Evolutionary conservation across 92 coral and sea anemone genomes (phyloP).

Genomic region (Umimayanthus chanpuru): DNA sequence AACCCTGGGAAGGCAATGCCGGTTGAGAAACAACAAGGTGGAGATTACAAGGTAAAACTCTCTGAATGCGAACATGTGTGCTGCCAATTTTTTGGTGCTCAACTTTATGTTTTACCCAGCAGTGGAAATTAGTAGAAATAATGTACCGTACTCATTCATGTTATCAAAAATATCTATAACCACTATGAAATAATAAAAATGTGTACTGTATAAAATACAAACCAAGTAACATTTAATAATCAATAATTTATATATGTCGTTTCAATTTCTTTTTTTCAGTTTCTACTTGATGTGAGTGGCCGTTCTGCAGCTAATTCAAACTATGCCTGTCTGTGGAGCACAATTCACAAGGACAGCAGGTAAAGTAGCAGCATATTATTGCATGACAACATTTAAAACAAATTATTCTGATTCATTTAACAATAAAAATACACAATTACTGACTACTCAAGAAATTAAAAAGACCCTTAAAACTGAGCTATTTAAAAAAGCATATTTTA

Average conservation of each 20-base stretch:
- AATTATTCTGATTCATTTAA: constrained; percentile 2
- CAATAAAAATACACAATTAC: constrained; percentile 30
- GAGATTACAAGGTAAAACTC: constrained; percentile 53
- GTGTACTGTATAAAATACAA: constrained; percentile 14
- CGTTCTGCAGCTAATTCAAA: constrained; percentile 49
- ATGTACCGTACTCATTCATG: constrained; percentile 2
- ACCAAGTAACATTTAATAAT: constrained; percentile 12
- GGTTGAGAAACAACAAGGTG: constrained; percentile 54
- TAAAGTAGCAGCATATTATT: constrained; percentile 32
- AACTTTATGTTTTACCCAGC: neutral
- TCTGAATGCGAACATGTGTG: constrained; percentile 20
- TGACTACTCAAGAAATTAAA: no score
- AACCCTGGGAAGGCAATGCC: constrained; percentile 54
- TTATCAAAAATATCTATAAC: constrained; percentile 21
- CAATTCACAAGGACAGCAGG: no score
- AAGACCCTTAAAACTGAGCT: no score
- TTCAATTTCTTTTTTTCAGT: constrained; percentile 34
- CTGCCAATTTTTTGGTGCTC: no score
- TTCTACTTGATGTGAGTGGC: constrained; percentile 50
- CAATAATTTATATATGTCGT: constrained; percentile 1
- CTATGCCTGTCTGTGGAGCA: constrained; percentile 36
- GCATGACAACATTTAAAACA: constrained; percentile 21
- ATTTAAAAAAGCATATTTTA: no score
- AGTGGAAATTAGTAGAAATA: constrained; percentile 11
- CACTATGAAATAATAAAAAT: constrained; percentile 19